A percentile compares a stretch with the other conserved stretches of the same genome.
phyloP scores from a whole-genome alignment of 2,888 invertebrate genomes.

The Azorinus chamasolen region DNA sequence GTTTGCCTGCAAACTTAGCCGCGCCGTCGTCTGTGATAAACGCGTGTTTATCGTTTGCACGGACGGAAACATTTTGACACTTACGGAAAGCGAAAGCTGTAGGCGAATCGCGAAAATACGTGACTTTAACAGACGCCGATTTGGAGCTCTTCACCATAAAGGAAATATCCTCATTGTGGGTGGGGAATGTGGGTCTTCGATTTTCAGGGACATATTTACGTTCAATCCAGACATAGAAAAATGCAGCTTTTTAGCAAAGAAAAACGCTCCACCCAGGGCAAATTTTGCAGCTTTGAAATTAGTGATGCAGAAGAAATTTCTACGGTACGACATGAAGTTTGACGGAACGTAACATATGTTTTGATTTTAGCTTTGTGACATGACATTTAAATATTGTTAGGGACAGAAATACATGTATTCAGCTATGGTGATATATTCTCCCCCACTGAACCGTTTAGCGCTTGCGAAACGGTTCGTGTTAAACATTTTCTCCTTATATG shows the following conservation, averaged over 20 bases:
- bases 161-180: constrained; percentile 69
- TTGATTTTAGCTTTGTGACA: no score
- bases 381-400: no score
- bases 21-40: constrained; percentile 72
- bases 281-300: constrained; percentile 74
- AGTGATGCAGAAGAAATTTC: constrained; percentile 73
- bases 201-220: constrained; percentile 68
- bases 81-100: constrained; percentile 63
- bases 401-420: no score
- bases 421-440: no score
- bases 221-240: constrained; percentile 68
- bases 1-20: constrained; percentile 69
- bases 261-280: constrained; percentile 68
- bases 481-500: no score
- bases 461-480: no score
- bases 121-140: constrained; percentile 69
- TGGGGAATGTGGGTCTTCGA: constrained; percentile 66
- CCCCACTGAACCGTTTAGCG: no score
- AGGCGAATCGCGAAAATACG: constrained; percentile 63
- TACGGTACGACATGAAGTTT: constrained; percentile 47
- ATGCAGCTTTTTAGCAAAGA: constrained; percentile 43
- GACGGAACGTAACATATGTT: no score
- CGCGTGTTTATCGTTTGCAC: constrained; percentile 72
- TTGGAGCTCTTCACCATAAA: constrained; percentile 69
- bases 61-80: constrained; percentile 69